These are phyloP conservation scores for Acanthochromis polyacanthus DNA, from an alignment of 2,113 vertebrate genomes.

Conservation along the genomic window DNA sequence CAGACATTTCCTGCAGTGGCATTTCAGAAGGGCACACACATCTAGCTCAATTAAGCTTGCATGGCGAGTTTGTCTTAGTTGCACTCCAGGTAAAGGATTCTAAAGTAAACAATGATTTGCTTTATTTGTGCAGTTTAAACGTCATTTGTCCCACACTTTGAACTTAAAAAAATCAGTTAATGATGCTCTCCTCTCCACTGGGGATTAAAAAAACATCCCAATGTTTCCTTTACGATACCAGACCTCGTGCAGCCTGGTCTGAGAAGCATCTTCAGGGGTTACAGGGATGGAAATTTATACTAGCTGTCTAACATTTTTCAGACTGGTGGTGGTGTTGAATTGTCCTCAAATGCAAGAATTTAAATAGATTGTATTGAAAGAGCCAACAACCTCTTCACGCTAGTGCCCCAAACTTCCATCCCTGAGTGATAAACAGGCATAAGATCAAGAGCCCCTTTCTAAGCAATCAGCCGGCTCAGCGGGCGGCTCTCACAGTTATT, in stretches of 20 bases:
- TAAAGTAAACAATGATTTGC: background rate
- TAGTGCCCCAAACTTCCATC: slow-evolving; percentile 66
- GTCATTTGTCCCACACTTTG: background rate
- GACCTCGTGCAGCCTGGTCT: slow-evolving; percentile 25
- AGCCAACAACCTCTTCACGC: slow-evolving; percentile 43
- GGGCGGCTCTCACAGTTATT: slow-evolving; percentile 10
- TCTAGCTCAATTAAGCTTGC: slow-evolving; percentile 42
- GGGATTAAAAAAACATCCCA: slow-evolving; percentile 2
- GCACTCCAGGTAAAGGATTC: background rate
- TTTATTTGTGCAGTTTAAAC: background rate
- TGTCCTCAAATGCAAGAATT: slow-evolving; percentile 39
- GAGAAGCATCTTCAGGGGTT: slow-evolving; percentile 33
- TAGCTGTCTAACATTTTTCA: slow-evolving; percentile 31
- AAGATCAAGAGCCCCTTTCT: slow-evolving; percentile 45
- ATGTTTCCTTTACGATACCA: background rate
- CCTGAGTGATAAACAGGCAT: slow-evolving; percentile 65
- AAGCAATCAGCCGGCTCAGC: slow-evolving; percentile 29
- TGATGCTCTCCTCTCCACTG: background rate
- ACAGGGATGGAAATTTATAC: slow-evolving; percentile 69
- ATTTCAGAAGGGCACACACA: slow-evolving; percentile 43
- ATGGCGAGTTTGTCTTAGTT: slow-evolving; percentile 3
- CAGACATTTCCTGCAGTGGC: slow-evolving; percentile 29
- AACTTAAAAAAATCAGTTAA: slow-evolving; percentile 1
- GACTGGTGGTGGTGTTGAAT: slow-evolving; percentile 25
- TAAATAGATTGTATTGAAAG: slow-evolving; percentile 29